Base-by-base conservation (phyloP, 1,140 invertebrate species). In the Eueides isabella region DNA sequence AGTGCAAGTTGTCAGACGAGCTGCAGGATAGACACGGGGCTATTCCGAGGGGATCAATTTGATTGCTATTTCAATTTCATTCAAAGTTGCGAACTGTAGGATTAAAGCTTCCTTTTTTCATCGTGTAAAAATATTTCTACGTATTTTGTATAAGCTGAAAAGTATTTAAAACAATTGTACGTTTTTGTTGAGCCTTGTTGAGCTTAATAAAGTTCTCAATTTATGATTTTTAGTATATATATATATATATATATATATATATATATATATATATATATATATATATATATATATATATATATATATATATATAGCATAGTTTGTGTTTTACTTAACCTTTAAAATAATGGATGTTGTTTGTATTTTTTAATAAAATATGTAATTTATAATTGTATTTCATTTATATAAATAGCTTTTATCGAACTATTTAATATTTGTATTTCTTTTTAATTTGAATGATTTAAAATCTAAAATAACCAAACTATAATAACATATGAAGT, bases 51-150 rank as follows among this genome's bases (percentile, higher is more conserved):
- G 48, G 48, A 55, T 55, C 48, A 14, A 55, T 55, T 23, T 12
- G 48, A 55, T 55, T 55, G 48, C 48, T 55, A 55, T 55, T 55
- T 55, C 48, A 55, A 55, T 55, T 55, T 26, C 48, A 55, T 55
- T 26, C 48, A 55, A 26, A 55, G 48, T 55, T 55, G 7, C 23
- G 23, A 55, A 48, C 41, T 48, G 48, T 55, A 26, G 23, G 23
- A 55, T 55, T 55, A 23, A 23, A 55, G 48, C 23, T 55, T 55
- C 11, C 48, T 55, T 55, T 55, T 55, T 55, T 23, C 41, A 23
- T 6, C 0, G n/a, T 19, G n/a, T 19, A 48, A 19, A 48, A 48
- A 48, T 48, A 48, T 48, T 48, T 48, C 7, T 7, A 48, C 41
- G 6, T 48, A 23, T 48, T 48, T 48, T 48, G n/a, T 16, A 19